These are phyloP conservation scores for Neoarius graeffei DNA, from an alignment of 2,113 vertebrate genomes.

Conservation along the genomic window DNA sequence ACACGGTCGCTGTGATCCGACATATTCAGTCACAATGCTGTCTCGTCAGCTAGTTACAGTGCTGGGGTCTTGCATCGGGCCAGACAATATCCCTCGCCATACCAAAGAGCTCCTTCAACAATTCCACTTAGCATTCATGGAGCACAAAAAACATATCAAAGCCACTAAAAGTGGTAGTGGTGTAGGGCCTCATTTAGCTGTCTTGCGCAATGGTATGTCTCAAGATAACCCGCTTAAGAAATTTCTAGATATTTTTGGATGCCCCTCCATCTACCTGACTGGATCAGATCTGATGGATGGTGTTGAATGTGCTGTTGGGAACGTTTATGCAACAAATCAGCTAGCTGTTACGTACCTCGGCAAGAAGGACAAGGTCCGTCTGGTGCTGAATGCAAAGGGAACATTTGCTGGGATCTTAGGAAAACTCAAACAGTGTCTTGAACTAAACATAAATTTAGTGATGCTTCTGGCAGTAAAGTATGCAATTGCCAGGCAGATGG, in stretches of 20 bases:
- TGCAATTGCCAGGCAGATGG: slow-evolving; percentile 73
- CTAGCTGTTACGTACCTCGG: slow-evolving; percentile 76
- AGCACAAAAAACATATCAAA: slow-evolving; percentile 74
- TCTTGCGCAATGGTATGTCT: slow-evolving; percentile 66
- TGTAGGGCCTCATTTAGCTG: slow-evolving; percentile 76
- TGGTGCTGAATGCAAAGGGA: slow-evolving; percentile 75
- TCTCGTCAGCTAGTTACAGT: slow-evolving; percentile 65
- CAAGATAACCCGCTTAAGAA: slow-evolving; percentile 69
- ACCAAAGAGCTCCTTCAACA: slow-evolving; percentile 61
- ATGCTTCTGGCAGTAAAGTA: slow-evolving; percentile 75
- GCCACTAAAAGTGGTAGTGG: slow-evolving; percentile 73
- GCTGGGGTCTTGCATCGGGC: slow-evolving; percentile 57
- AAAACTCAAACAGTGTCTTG: slow-evolving; percentile 66
- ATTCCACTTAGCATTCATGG: slow-evolving; percentile 73
- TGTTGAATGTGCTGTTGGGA: slow-evolving; percentile 75
- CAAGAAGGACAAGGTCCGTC: slow-evolving; percentile 67
- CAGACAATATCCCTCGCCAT: slow-evolving; percentile 57
- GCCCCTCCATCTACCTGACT: slow-evolving; percentile 76
- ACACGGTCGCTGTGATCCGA: slow-evolving; percentile 79
- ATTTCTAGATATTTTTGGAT: slow-evolving; percentile 73
- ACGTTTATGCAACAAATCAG: slow-evolving; percentile 76
- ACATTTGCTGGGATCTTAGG: slow-evolving; percentile 64
- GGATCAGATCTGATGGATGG: slow-evolving; percentile 73
- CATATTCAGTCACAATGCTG: slow-evolving; percentile 69
- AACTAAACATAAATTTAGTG: slow-evolving; percentile 65